Percentiles rank a stretch among this genome's conserved stretches.
Evolutionary conservation across 2,797 vertebrate genomes (phyloP).

Genomic region (Hirundo rustica): DNA sequence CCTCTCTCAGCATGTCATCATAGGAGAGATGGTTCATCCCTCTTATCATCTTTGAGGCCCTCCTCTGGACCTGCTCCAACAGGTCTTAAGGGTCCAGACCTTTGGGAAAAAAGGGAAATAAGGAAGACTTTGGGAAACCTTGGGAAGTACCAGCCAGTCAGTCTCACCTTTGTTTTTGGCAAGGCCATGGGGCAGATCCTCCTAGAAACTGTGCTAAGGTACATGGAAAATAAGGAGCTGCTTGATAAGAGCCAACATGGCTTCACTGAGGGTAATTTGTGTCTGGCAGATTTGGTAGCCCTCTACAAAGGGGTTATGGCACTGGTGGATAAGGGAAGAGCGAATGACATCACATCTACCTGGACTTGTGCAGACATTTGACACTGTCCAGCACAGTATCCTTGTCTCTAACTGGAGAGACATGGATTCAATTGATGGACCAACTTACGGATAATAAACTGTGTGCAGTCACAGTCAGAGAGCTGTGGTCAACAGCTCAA

Average conservation of each 20-base stretch:
- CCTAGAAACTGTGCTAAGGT: not conserved
- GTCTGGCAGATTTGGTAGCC: not conserved
- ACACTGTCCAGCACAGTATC: rapidly evolving
- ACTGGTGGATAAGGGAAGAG: not conserved
- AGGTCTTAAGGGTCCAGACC: not conserved
- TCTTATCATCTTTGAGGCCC: not conserved
- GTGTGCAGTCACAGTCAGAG: not conserved
- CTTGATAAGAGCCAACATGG: not conserved
- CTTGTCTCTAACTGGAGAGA: not conserved
- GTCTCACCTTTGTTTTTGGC: not conserved
- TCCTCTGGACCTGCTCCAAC: not conserved
- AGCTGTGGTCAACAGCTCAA: not conserved
- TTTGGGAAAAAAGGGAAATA: not conserved
- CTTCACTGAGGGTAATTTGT: not conserved
- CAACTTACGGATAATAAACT: not conserved
- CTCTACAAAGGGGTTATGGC: rapidly evolving
- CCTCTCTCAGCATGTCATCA: not conserved
- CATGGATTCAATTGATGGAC: not conserved
- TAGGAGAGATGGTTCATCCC: not conserved
- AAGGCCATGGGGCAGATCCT: not conserved
- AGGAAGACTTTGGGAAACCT: not conserved
- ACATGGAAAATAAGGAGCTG: not conserved
- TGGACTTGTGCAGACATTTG: not conserved
- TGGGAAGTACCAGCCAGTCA: not conserved
- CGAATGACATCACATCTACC: not conserved